Evolutionary conservation across 2,797 vertebrate species (phyloP).

Genomic region (Malurus leucopterus): DNA sequence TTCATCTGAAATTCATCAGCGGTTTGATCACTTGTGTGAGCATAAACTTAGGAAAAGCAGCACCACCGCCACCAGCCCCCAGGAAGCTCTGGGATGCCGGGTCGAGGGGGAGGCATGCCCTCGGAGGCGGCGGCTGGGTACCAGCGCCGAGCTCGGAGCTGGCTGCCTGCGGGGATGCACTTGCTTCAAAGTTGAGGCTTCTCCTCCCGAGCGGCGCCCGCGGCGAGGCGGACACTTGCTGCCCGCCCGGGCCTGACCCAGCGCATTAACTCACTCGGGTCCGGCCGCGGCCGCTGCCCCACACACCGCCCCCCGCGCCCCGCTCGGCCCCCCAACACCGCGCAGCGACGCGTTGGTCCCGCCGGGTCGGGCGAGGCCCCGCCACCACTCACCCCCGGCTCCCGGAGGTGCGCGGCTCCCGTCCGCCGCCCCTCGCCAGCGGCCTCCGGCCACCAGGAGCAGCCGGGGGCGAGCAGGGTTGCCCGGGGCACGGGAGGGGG

Average conservation of each 20-base stretch:
- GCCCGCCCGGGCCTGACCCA: background rate
- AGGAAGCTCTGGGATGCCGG: background rate
- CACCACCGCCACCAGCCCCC: background rate
- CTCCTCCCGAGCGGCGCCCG: background rate
- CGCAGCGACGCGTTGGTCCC: background rate
- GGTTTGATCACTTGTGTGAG: background rate
- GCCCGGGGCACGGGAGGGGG: background rate
- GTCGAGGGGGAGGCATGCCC: background rate
- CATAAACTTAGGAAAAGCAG: background rate
- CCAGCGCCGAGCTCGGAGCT: background rate
- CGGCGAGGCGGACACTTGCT: background rate
- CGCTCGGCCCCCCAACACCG: background rate
- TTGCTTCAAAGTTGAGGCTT: background rate
- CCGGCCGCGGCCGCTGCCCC: background rate
- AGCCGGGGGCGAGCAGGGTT: background rate
- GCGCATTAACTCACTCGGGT: background rate
- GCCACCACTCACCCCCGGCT: background rate
- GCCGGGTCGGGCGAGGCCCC: background rate
- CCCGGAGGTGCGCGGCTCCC: background rate
- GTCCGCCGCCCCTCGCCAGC: background rate
- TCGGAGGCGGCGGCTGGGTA: background rate
- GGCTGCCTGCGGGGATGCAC: slow-evolving; percentile 7
- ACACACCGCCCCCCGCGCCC: background rate
- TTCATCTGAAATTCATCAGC: background rate
- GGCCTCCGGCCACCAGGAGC: background rate